Conservation (phyloP, 2,888 invertebrate species). For the Macropis europaea region DNA sequence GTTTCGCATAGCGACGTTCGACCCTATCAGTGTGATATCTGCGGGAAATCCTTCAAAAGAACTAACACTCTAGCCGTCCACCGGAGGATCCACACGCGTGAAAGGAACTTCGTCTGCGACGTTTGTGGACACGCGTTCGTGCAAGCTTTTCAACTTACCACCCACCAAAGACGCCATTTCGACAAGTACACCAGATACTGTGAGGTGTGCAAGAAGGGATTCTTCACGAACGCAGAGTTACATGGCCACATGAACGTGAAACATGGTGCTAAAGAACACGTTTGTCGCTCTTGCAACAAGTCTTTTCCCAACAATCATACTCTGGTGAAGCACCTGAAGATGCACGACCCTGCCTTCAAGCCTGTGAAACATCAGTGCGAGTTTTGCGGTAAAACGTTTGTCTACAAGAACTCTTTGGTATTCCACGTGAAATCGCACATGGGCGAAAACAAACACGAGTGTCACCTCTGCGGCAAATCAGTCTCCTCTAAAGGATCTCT, state of each 20-base stretch:
- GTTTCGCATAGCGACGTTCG: constrained; percentile 73
- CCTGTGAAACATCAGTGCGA: constrained; percentile 76
- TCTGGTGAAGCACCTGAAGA: constrained; percentile 65
- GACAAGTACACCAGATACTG: constrained; percentile 71
- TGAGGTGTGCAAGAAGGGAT: constrained; percentile 71
- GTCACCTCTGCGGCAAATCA: constrained; percentile 78
- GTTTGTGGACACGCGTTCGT: constrained; percentile 74
- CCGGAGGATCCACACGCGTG: constrained; percentile 71
- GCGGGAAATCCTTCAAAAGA: constrained; percentile 73
- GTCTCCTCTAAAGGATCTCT: constrained; percentile 78
- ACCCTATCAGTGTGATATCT: constrained; percentile 72
- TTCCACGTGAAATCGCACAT: constrained; percentile 76
- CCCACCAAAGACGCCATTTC: constrained; percentile 71
- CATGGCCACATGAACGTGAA: constrained; percentile 75
- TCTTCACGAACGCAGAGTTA: constrained; percentile 74
- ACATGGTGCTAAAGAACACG: constrained; percentile 74
- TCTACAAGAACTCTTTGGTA: constrained; percentile 76
- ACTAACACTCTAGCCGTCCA: constrained; percentile 73
- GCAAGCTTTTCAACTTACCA: constrained; percentile 72
- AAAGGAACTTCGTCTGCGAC: constrained; percentile 73
- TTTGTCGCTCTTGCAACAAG: constrained; percentile 68
- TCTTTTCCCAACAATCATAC: constrained; percentile 73
- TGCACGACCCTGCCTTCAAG: constrained; percentile 74
- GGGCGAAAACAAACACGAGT: constrained; percentile 76
- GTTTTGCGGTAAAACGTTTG: constrained; percentile 77